Evolutionary conservation across 2,888 invertebrate genomes (phyloP).

Genomic region (Parascotia fuliginaria): DNA sequence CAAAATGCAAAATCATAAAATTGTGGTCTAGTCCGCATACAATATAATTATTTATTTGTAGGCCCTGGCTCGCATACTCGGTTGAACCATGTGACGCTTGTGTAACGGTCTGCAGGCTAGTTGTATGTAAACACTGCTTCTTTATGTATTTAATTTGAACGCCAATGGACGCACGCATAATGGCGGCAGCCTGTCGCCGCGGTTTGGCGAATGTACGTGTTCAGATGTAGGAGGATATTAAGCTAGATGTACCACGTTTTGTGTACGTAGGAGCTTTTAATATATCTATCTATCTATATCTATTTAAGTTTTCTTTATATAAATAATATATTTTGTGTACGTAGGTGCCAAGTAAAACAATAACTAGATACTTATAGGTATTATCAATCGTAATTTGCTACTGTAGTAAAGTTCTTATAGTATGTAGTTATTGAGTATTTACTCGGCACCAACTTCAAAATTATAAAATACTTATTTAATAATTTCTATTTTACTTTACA

Average conservation of each 20-base stretch:
- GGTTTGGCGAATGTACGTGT: conserved; percentile 76
- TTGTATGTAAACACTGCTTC: conserved; percentile 71
- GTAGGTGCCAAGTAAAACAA: too few relatives aligned
- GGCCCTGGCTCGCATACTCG: conserved; percentile 33
- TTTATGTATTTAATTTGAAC: conserved; percentile 83
- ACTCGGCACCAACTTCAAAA: too few relatives aligned
- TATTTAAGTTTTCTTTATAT: too few relatives aligned
- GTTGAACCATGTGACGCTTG: conserved; percentile 45
- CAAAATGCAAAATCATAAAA: conserved; percentile 32
- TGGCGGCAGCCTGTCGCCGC: conserved; percentile 78
- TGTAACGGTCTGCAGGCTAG: conserved; percentile 46
- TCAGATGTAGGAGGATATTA: conserved; percentile 46
- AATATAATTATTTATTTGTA: conserved; percentile 30
- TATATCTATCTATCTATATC: too few relatives aligned
- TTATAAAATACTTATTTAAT: too few relatives aligned
- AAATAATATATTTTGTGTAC: too few relatives aligned
- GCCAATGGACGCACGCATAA: conserved; percentile 73
- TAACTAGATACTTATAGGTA: too few relatives aligned
- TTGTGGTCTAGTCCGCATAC: conserved; percentile 29
- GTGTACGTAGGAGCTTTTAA: too few relatives aligned
- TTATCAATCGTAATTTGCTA: too few relatives aligned
- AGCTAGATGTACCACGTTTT: conserved; percentile 32
- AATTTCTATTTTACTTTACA: too few relatives aligned
- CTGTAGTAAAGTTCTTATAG: too few relatives aligned
- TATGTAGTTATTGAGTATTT: too few relatives aligned